Evolutionary conservation across 1,140 invertebrate species (phyloP), one percentile per base, ranked within the genome.

Genomic region (Acromyrmex heyeri): DNA sequence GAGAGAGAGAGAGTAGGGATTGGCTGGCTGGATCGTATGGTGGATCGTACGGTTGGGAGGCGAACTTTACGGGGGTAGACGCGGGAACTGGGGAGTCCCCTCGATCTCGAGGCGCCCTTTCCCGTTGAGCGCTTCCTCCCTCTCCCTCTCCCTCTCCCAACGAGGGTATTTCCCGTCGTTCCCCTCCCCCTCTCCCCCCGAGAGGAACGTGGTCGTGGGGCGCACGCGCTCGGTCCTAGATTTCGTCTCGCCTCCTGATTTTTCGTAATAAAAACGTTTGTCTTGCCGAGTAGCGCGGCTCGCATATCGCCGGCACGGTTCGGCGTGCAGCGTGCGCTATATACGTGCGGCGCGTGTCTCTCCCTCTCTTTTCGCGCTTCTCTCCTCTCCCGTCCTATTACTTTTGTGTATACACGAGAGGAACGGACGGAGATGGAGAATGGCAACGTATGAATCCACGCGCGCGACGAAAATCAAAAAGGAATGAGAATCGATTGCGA

Each of bases 241-340:
- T 93, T 92, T 92, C 91, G 88, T 93, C 87, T 93, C 90, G 90
- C 76, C 86, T 88, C 79, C 91, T 91, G 91, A 93, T 93, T 93
- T 93, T 92, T 92, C 91, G 86, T 92, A 93, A 93, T 93, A 93
- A 93, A 93, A 93, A 93, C 92, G 92, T 93, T 93, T 93, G 91
- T 93, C 92, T 92, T 89, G 87, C 76, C 88, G 73, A 92, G 89
- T 90, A 76, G 88, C 77, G 81, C 85, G 62, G 81, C 85, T 88
- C 88, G 76, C 87, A 82, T 91, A 91, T 91, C 91, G 91, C 87
- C 85, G 64, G 16, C 62, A 48, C 30, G 64, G 16, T 62, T 38
- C 38, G 64, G 64, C 65, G 67, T 34, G 59, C 72, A 86, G 59
- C 83, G 53, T 73, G 61, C 21, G 62, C 59, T 57, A 55, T 57